These are phyloP conservation scores for Mormyrops boulengeri DNA, from an alignment of 2,797 vertebrate species.

Conservation along the genomic window DNA sequence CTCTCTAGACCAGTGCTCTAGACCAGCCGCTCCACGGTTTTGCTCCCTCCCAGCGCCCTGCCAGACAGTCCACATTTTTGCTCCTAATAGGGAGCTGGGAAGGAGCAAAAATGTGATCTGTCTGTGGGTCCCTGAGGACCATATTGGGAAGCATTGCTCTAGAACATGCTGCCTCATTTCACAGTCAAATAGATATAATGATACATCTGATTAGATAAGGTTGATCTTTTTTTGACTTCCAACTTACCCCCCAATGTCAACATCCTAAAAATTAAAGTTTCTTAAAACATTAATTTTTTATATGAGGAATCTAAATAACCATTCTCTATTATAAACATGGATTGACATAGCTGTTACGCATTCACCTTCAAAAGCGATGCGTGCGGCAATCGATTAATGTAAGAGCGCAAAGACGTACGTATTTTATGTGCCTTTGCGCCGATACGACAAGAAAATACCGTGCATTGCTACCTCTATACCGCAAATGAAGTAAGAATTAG, in stretches of 20 bases:
- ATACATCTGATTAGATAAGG: background rate
- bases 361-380: too few relatives aligned
- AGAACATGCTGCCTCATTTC: background rate
- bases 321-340: conserved; percentile 21
- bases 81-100: background rate
- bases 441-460: background rate
- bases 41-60: background rate
- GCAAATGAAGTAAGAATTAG: background rate
- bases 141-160: background rate
- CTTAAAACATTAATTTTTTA: conserved; percentile 10
- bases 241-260: background rate
- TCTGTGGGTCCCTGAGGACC: background rate
- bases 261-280: background rate
- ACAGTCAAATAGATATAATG: background rate
- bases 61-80: background rate
- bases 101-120: background rate
- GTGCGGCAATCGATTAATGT: too few relatives aligned
- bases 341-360: background rate
- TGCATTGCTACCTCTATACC: background rate
- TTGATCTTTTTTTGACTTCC: background rate
- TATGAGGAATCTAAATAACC: conserved; percentile 24
- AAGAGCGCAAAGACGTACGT: too few relatives aligned
- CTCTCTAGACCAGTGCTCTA: background rate
- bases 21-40: background rate
- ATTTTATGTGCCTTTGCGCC: too few relatives aligned